Evolutionary conservation across 1,140 invertebrate genomes (phyloP).

Genomic region (Heliconius hermathena): DNA sequence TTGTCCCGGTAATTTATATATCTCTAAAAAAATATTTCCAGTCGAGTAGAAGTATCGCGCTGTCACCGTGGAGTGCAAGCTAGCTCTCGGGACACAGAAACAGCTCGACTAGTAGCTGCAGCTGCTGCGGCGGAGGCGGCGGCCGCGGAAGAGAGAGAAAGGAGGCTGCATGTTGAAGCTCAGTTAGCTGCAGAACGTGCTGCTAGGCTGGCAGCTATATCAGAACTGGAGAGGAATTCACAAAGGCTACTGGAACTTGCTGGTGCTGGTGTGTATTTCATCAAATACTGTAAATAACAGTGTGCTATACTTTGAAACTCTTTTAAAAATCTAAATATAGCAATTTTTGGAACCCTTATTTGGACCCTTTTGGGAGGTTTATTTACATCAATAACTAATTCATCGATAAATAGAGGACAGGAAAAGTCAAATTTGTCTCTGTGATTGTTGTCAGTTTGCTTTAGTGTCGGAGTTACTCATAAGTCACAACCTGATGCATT

Average conservation of each 20-base stretch:
- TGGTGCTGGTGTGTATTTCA: slow-evolving; percentile 57
- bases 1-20: not conserved
- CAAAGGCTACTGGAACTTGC: slow-evolving; percentile 87
- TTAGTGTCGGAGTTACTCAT: too few species aligned
- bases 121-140: slow-evolving; percentile 75
- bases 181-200: slow-evolving; percentile 85
- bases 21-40: slow-evolving; percentile 34
- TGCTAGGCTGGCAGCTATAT: slow-evolving; percentile 86
- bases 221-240: slow-evolving; percentile 88
- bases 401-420: too few species aligned
- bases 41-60: slow-evolving; percentile 58
- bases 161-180: slow-evolving; percentile 75
- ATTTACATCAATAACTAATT: too few species aligned
- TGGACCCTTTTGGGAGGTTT: too few species aligned
- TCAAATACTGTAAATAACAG: not conserved
- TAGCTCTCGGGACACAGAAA: slow-evolving; percentile 84
- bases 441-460: too few species aligned
- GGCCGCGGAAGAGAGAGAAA: slow-evolving; percentile 59
- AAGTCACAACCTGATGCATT: too few species aligned
- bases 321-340: too few species aligned
- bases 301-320: too few species aligned
- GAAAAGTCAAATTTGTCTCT: too few species aligned
- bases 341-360: too few species aligned
- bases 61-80: slow-evolving; percentile 85
- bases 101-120: slow-evolving; percentile 83